phyloP scores from a whole-genome alignment of 2,797 vertebrate genomes.

The Hypotaenidia philippensis region DNA sequence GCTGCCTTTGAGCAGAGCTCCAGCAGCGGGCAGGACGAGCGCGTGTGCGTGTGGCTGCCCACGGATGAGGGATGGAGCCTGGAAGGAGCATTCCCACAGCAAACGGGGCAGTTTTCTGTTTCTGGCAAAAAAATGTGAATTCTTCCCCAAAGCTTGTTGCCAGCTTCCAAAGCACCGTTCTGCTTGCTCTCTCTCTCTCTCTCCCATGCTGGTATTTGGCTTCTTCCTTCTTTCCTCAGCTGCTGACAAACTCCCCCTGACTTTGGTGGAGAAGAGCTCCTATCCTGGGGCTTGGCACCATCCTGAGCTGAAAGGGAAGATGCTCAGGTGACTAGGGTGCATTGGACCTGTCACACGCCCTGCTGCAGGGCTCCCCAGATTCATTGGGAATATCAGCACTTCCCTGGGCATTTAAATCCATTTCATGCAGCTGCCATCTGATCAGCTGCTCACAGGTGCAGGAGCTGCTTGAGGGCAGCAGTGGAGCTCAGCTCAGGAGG shows the following conservation, averaged over 20 bases:
- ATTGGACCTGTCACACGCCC: not conserved
- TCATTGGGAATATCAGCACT: not conserved
- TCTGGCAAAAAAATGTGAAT: constrained; percentile 15
- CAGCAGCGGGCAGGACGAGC: not conserved
- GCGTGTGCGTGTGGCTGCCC: not conserved
- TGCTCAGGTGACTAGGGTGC: not conserved
- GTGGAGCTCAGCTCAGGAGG: fast-evolving
- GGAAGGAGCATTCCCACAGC: not conserved
- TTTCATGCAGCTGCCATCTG: not conserved
- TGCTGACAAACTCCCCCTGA: not conserved
- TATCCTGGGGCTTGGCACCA: not conserved
- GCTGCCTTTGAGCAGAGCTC: not conserved
- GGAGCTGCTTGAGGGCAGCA: not conserved
- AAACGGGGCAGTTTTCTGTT: not conserved
- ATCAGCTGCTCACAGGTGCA: not conserved
- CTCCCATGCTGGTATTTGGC: constrained; percentile 39
- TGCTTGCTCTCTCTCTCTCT: not conserved
- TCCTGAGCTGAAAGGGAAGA: not conserved
- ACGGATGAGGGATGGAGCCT: not conserved
- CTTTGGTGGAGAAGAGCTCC: not conserved
- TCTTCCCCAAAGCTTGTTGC: constrained; percentile 29
- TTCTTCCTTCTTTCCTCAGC: not conserved
- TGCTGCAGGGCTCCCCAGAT: fast-evolving
- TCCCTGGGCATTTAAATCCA: not conserved
- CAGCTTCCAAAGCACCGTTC: not conserved